These are phyloP conservation scores for Scatophagus argus DNA, from an alignment of 2,113 vertebrate genomes.

Conservation along the genomic window DNA sequence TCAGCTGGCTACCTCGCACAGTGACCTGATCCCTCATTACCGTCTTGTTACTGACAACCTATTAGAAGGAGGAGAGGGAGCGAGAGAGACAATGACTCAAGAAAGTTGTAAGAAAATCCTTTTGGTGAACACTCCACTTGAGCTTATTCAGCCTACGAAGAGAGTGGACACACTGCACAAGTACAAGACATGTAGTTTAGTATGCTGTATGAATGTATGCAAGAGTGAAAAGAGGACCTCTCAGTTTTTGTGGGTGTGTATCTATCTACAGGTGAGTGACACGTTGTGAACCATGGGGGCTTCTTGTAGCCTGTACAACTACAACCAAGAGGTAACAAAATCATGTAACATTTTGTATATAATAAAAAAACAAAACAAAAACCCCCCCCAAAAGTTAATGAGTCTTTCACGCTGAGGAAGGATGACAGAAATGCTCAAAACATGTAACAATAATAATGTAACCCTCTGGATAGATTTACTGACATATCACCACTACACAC, in stretches of 20 bases:
- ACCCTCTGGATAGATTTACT: background rate
- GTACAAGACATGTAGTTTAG: background rate
- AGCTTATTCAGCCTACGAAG: background rate
- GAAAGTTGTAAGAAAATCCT: background rate
- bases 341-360: background rate
- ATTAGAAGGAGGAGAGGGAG: constrained; percentile 3
- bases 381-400: no score
- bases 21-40: constrained; percentile 88
- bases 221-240: background rate
- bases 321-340: background rate
- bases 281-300: background rate
- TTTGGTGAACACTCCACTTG: background rate
- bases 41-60: constrained; percentile 84
- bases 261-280: background rate
- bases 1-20: constrained; percentile 87
- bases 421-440: no score
- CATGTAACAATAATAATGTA: no score
- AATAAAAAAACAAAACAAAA: no score
- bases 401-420: background rate
- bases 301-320: background rate
- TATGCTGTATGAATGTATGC: constrained; percentile 7
- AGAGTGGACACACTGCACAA: background rate
- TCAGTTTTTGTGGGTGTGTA: background rate
- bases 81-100: background rate
- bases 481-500: background rate